phyloP scores from a whole-genome alignment of 2,113 vertebrate genomes.

The Gallinago undulata region DNA sequence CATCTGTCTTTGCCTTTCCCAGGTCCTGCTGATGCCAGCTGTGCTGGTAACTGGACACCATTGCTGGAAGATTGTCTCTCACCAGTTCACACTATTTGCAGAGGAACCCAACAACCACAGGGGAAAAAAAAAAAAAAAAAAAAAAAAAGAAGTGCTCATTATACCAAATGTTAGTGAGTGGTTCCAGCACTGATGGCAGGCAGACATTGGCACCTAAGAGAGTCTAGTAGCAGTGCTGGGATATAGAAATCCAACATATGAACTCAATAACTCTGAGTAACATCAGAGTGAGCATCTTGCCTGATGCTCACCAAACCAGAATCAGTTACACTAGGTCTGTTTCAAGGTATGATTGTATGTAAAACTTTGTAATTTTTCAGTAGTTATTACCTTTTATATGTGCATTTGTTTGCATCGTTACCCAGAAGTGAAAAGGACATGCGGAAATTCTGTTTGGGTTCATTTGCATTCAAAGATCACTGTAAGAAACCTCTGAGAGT shows the following conservation, averaged over 20 bases:
- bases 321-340: not conserved
- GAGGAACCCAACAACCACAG: not conserved
- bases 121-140: not conserved
- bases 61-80: not conserved
- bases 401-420: not conserved
- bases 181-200: not conserved
- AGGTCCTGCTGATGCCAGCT: not conserved
- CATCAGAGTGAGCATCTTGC: not conserved
- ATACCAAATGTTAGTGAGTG: not conserved
- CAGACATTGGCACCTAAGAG: not conserved
- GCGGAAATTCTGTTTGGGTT: not conserved
- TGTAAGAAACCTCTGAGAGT: not conserved
- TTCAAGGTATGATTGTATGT: not conserved
- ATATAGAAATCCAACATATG: not conserved
- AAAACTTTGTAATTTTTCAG: not conserved
- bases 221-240: not conserved
- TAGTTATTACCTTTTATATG: not conserved
- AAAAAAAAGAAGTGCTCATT: not conserved
- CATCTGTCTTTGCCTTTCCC: constrained; percentile 39
- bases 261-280: not conserved
- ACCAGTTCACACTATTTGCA: not conserved
- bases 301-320: not conserved
- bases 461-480: not conserved
- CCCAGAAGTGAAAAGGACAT: not conserved
- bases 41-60: not conserved